Base-by-base conservation (phyloP, 2,113 vertebrate species). In the Albula goreensis region DNA sequence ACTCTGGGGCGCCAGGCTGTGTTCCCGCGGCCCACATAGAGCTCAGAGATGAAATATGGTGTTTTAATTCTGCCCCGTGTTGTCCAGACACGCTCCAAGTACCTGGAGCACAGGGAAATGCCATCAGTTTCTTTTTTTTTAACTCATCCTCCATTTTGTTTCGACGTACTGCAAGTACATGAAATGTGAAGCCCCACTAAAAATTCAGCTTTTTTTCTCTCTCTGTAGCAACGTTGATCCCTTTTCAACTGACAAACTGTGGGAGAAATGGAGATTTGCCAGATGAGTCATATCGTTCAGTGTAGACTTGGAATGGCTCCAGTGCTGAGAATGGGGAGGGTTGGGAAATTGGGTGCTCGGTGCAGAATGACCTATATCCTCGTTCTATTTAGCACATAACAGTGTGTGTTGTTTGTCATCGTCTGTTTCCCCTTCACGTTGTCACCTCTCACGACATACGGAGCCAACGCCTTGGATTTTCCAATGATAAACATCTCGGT, bases 311-410 rank as follows among this genome's bases (percentile, higher is more conserved):
- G 94, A 89, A 84, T 57, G 63, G 78, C 48, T 93, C 90, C 92
- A 92, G 85, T 79, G 56, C 87, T 89, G 90, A 89, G 87, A 91
- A 92, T 89, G 88, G 17, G 89, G 86, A 88, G 85, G 53, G 11
- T 86, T 86, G 87, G 90, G 85, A 82, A 89, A 78, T 60, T 10
- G 56, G 50, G 63, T 15, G 84, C 90, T 88, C 89, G 86, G 89
- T 90, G 88, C 90, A 88, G 85, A 87, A 91, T 93, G 93, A 93
- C 93, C 93, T 90, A 93, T 90, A 93, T 93, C 90, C 74, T 82
- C 7, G 84, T 90, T 90, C 90, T 91, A 74, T 74, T 25, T 31
- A 74, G 70, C 2, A 74, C n/a, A 7, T 25, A 9, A 10, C 70
- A 9, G 70, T 11, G 70, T 74, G 70, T 10, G 70, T 22, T 70